Conservation (phyloP, 2,797 vertebrate species). For the Sebastes oblongus region DNA sequence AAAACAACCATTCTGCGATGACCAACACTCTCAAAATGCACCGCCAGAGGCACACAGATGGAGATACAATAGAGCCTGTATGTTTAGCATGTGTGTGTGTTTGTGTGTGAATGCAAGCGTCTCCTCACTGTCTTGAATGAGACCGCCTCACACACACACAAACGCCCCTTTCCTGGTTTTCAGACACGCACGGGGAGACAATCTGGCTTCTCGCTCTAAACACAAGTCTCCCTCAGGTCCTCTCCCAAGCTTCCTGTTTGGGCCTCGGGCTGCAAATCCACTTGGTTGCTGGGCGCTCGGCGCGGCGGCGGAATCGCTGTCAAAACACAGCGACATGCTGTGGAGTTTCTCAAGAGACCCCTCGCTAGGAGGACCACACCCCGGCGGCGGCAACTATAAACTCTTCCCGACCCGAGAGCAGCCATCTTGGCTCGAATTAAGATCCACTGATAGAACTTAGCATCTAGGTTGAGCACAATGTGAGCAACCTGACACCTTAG, state of each 20-base stretch:
- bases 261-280: conserved; percentile 41
- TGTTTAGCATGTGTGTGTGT: conserved; percentile 18
- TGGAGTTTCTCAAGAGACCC: conserved; percentile 52
- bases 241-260: conserved; percentile 79
- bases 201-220: conserved; percentile 75
- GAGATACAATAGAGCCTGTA: conserved; percentile 55
- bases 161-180: conserved; percentile 54
- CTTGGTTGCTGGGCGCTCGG: conserved; percentile 37
- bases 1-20: conserved; percentile 44
- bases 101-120: background rate
- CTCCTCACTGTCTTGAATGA: conserved; percentile 24
- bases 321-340: conserved; percentile 64
- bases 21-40: conserved; percentile 52
- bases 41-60: conserved; percentile 45
- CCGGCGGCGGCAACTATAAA: conserved; percentile 13
- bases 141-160: conserved; percentile 24
- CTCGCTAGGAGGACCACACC: conserved; percentile 54
- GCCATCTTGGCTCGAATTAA: conserved; percentile 54
- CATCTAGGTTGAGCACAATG: conserved; percentile 37
- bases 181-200: conserved; percentile 48
- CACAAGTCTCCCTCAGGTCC: conserved; percentile 65
- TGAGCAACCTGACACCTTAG: conserved; percentile 40
- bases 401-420: conserved; percentile 12
- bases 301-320: conserved; percentile 41
- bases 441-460: conserved; percentile 9